Evolutionary conservation across 2,888 invertebrate species (phyloP).

Genomic region (Stratiomys singularior): DNA sequence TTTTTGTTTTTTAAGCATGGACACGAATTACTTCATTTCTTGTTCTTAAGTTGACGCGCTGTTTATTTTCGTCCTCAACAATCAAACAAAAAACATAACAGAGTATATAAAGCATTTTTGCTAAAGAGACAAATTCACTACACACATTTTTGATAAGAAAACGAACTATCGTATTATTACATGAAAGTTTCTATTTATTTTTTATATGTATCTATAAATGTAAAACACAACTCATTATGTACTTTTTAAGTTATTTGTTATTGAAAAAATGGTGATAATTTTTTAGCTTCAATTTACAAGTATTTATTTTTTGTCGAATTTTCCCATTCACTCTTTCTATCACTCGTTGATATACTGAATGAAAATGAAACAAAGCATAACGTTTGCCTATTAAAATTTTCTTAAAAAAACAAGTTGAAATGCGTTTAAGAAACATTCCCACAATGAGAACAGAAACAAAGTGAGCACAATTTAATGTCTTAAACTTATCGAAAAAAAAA

Average conservation of each 20-base stretch:
- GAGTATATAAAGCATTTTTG: background rate
- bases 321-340: background rate
- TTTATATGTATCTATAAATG: background rate
- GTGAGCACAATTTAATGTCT: slow-evolving; percentile 1
- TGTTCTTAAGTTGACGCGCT: slow-evolving; percentile 6
- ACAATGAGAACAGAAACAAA: slow-evolving; percentile 16
- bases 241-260: slow-evolving; percentile 31
- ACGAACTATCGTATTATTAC: background rate
- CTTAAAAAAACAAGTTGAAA: slow-evolving; percentile 7
- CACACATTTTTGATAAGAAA: background rate
- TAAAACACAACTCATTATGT: slow-evolving; percentile 2
- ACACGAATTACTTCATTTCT: background rate
- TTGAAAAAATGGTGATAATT: slow-evolving; percentile 28
- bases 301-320: slow-evolving; percentile 8
- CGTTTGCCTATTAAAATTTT: slow-evolving; percentile 14
- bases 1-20: background rate
- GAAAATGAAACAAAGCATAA: slow-evolving; percentile 28
- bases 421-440: slow-evolving; percentile 37
- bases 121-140: background rate
- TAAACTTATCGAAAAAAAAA: background rate
- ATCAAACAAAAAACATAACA: background rate
- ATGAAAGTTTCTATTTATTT: slow-evolving; percentile 27
- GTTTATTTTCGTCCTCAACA: background rate
- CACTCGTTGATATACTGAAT: slow-evolving; percentile 35
- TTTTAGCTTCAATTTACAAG: slow-evolving; percentile 26